Base-by-base conservation (phyloP, 2,113 vertebrate species). In the Lophius piscatorius region DNA sequence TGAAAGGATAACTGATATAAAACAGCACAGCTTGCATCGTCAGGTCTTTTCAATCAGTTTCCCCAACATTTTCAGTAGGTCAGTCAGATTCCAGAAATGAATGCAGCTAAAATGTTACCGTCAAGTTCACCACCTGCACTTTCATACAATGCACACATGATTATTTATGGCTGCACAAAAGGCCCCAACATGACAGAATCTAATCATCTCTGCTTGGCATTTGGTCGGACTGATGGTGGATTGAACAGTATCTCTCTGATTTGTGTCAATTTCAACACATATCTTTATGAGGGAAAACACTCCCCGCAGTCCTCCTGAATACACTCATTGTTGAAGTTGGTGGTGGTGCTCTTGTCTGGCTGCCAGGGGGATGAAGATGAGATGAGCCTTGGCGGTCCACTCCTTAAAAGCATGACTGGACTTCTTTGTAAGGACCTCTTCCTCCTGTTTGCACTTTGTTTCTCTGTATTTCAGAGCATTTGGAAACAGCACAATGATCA, bases 241-340 rank as follows among this genome's bases (percentile, higher is more conserved):
- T 57, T 65, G 9, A 40, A n/a, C 31, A 52, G 12, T 58, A 39
- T 57, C 40, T 28, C 13, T 46, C 14, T 28, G 42, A 63, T 74
- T 69, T 71, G 64, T 81, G 78, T 63, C 60, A 35, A 33, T 59
- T 66, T 74, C 18, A 51, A 45, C 12, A 4, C 28, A n/a, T 67
- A 75, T 75, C 69, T 50, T 12, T 62, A 44, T 28, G 33, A 45
- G 3, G 23, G 40, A 59, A 67, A 48, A 50, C 35, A 62, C 67
- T 69, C 68, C 68, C 24, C 0, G 14, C 10, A 6, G n/a, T 38
- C 45, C 29, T 49, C 38, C 67, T 86, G 71, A 85, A 84, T 70
- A 24, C 46, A 28, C 13, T 52, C 61, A 76, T 84, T 86, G 87
- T 89, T 71, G 14, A 44, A 68, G 29, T 17, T 33, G 16, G 22